These are phyloP conservation scores for Synanthedon vespiformis DNA, from an alignment of 2,888 invertebrate genomes.

Conservation along the genomic window DNA sequence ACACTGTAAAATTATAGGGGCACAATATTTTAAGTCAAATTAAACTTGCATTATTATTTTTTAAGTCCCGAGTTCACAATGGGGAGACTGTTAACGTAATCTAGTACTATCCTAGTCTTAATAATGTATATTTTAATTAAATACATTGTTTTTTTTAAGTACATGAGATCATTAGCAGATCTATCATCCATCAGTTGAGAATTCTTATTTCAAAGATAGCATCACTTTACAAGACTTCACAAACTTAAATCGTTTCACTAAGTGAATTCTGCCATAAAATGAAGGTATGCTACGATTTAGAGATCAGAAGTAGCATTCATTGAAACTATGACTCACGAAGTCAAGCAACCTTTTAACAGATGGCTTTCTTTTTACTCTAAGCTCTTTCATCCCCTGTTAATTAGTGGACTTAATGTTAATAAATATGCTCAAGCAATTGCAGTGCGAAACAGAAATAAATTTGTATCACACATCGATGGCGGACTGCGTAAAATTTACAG, in stretches of 20 bases:
- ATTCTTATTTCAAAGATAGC: too few relatives aligned
- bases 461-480: conserved; percentile 46
- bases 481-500: conserved; percentile 25
- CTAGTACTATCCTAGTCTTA: too few relatives aligned
- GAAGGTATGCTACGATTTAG: conserved; percentile 10
- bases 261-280: conserved; percentile 19
- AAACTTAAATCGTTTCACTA: conserved; percentile 9
- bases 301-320: conserved; percentile 14
- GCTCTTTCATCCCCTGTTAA: conserved; percentile 48
- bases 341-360: conserved; percentile 23
- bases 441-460: conserved; percentile 64
- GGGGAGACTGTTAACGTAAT: conserved; percentile 16
- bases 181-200: too few relatives aligned
- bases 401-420: conserved; percentile 48
- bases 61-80: conserved; percentile 30
- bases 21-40: conserved; percentile 52
- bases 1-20: conserved; percentile 51
- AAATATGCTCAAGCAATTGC: conserved; percentile 48
- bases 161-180: too few relatives aligned
- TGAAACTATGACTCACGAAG: conserved; percentile 5
- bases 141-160: too few relatives aligned
- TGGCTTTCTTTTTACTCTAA: conserved; percentile 36
- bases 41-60: conserved; percentile 54
- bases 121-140: too few relatives aligned
- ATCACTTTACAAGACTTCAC: background rate